Evolutionary conservation across 1,140 invertebrate species (phyloP).

Genomic region (Aphis gossypii): DNA sequence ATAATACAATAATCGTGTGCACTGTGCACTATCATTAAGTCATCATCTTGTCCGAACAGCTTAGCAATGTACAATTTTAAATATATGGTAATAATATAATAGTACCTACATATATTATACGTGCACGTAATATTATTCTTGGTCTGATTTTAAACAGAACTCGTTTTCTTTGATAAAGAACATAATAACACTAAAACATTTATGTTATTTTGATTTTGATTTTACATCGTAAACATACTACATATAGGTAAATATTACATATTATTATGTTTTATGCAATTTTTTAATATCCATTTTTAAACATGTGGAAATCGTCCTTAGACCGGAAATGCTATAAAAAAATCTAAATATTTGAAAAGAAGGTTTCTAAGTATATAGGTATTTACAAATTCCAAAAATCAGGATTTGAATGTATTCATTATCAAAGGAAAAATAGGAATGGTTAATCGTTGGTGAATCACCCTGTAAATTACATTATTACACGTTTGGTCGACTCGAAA

Average conservation of each 20-base stretch:
- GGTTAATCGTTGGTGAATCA: background rate
- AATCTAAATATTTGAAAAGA: background rate
- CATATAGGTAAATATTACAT: background rate
- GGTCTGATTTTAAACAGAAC: background rate
- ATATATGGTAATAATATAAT: background rate
- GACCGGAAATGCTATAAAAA: background rate
- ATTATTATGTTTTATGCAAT: background rate
- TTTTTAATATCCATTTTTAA: background rate
- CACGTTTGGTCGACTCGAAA: background rate
- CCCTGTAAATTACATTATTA: background rate
- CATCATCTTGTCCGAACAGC: background rate
- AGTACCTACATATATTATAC: background rate
- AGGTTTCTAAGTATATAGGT: background rate
- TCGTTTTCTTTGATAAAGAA: background rate
- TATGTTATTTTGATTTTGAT: slow-evolving; percentile 11
- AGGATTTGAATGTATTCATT: background rate
- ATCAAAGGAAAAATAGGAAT: background rate
- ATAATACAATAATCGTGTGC: background rate
- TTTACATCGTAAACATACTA: background rate
- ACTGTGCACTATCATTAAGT: background rate
- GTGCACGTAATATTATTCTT: background rate
- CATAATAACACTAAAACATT: background rate
- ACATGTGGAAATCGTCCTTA: background rate
- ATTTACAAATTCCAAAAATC: background rate
- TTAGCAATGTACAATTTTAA: background rate